These are phyloP conservation scores for Xestobium rufovillosum DNA, from an alignment of 2,888 invertebrate genomes.

Conservation along the genomic window DNA sequence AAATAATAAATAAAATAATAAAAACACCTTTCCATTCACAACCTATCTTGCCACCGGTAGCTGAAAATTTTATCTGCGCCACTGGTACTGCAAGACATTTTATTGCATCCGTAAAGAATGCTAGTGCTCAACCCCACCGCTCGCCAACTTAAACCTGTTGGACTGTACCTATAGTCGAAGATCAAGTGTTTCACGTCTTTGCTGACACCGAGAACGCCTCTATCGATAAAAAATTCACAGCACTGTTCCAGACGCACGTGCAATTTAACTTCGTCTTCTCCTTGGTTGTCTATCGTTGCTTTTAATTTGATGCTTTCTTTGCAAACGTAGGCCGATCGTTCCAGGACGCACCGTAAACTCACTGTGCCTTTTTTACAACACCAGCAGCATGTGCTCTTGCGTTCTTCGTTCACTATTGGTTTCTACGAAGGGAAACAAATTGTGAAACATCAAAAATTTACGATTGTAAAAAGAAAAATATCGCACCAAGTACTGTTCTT, in stretches of 20 bases:
- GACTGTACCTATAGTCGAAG: slow-evolving; percentile 60
- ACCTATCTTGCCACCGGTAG: too few species aligned
- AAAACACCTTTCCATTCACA: too few species aligned
- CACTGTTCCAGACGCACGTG: slow-evolving; percentile 48
- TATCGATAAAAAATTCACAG: slow-evolving; percentile 68
- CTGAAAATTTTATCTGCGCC: too few species aligned
- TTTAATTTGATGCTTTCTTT: slow-evolving; percentile 62
- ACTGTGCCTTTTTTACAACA: slow-evolving; percentile 66
- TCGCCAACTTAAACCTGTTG: too few species aligned
- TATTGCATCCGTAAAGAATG: too few species aligned
- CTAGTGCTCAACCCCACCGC: too few species aligned
- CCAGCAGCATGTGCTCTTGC: slow-evolving; percentile 60
- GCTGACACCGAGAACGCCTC: slow-evolving; percentile 63
- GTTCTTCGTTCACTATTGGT: slow-evolving; percentile 56
- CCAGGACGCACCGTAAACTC: slow-evolving; percentile 57
- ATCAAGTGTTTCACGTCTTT: slow-evolving; percentile 62
- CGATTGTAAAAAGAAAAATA: not conserved
- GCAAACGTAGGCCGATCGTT: slow-evolving; percentile 67
- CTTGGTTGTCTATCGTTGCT: slow-evolving; percentile 63
- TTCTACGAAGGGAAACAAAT: slow-evolving; percentile 48
- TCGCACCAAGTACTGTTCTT: slow-evolving; percentile 65
- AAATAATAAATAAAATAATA: too few species aligned
- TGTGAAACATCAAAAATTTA: slow-evolving; percentile 4
- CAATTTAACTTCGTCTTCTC: slow-evolving; percentile 37
- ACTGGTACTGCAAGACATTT: too few species aligned